Evolutionary conservation across 2,113 vertebrate genomes (phyloP).

Genomic region (Charadrius vociferus): DNA sequence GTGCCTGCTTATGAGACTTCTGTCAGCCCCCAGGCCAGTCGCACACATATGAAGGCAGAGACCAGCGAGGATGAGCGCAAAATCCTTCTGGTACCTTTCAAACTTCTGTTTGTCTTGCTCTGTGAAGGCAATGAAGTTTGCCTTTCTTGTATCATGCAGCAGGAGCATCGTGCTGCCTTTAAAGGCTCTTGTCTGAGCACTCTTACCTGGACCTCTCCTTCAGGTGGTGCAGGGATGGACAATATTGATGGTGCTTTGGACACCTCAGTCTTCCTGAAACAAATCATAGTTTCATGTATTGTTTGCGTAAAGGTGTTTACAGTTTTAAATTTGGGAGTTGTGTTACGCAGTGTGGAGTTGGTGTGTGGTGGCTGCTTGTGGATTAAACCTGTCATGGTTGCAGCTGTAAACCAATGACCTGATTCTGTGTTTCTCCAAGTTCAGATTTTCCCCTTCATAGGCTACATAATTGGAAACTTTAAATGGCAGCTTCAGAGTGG

Average conservation of each 20-base stretch:
- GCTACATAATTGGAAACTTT: not conserved
- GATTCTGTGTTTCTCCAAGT: not conserved
- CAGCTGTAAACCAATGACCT: not conserved
- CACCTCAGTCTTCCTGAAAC: not conserved
- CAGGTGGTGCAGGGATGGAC: not conserved
- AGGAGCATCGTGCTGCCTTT: not conserved
- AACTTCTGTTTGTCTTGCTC: not conserved
- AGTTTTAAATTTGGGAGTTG: not conserved
- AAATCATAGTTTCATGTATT: not conserved
- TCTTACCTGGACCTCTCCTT: not conserved
- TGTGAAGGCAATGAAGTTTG: not conserved
- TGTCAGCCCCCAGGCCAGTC: constrained; percentile 89
- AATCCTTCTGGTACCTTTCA: constrained; percentile 87
- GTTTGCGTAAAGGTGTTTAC: not conserved
- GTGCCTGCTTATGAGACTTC: constrained; percentile 91
- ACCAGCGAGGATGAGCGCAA: constrained; percentile 94
- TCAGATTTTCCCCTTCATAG: not conserved
- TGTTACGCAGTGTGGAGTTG: not conserved
- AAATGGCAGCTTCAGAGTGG: not conserved
- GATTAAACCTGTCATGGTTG: not conserved
- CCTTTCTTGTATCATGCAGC: not conserved
- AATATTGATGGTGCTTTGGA: not conserved
- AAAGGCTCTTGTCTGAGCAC: not conserved
- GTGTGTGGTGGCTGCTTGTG: not conserved
- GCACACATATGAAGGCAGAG: constrained; percentile 85